Evolutionary conservation across 2,797 vertebrate species (phyloP).

Genomic region (Columba guinea): DNA sequence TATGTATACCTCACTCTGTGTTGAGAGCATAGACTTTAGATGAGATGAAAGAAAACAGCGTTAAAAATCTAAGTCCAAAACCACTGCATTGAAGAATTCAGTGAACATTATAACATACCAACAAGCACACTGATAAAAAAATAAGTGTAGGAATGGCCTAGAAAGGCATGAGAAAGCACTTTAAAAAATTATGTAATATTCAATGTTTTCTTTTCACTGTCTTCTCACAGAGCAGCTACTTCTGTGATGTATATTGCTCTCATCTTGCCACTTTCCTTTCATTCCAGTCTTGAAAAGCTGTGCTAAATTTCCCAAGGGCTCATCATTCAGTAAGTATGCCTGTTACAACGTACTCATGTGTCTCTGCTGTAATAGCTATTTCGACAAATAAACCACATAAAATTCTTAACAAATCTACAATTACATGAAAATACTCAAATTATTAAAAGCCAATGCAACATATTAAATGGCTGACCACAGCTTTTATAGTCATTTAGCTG

Average conservation of each 20-base stretch:
- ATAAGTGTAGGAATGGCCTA: background rate
- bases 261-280: background rate
- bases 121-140: background rate
- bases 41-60: background rate
- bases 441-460: background rate
- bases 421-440: background rate
- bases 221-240: background rate
- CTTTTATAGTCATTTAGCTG: background rate
- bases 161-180: background rate
- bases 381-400: background rate
- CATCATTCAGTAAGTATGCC: background rate
- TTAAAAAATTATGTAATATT: background rate
- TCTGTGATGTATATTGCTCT: background rate
- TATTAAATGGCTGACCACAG: background rate
- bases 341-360: background rate
- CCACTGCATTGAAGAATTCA: background rate
- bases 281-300: background rate
- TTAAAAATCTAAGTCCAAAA: background rate
- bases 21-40: background rate
- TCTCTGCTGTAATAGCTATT: background rate
- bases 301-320: slow-evolving; percentile 9
- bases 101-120: background rate
- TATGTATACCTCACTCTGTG: background rate
- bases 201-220: background rate
- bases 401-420: background rate